phyloP scores from a whole-genome alignment of 2,113 vertebrate genomes.

The Haemorhous mexicanus region DNA sequence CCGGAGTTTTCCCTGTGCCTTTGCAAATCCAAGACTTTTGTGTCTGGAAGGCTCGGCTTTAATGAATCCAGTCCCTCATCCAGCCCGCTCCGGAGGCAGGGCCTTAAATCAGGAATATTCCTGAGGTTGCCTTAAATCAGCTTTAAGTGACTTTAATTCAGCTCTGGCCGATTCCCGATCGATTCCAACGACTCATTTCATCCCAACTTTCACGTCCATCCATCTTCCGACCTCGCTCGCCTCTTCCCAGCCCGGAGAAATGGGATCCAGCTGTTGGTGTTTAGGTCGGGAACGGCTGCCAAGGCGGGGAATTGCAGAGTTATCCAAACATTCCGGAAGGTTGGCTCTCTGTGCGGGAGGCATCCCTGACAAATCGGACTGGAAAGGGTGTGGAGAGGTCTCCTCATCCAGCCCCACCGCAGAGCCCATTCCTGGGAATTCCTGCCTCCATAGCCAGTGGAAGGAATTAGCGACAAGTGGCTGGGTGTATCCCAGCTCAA shows the following conservation, averaged over 20 bases:
- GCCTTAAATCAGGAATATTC: constrained; percentile 14
- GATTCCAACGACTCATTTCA: constrained; percentile 33
- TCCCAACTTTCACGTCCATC: constrained; percentile 37
- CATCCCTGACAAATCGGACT: neutral
- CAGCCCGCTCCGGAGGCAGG: neutral
- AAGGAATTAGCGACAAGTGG: neutral
- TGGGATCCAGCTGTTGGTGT: constrained; percentile 47
- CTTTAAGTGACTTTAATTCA: constrained; percentile 54
- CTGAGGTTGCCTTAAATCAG: constrained; percentile 30
- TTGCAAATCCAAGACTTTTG: neutral
- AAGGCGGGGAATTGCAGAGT: neutral
- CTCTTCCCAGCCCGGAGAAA: constrained; percentile 18
- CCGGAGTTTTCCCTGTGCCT: neutral
- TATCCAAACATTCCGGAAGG: constrained; percentile 14
- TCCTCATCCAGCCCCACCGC: neutral
- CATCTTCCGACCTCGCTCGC: constrained; percentile 25
- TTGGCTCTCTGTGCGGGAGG: neutral
- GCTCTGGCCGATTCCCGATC: neutral
- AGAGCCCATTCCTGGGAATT: neutral
- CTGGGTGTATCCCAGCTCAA: neutral
- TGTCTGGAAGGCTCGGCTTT: neutral
- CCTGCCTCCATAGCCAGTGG: neutral
- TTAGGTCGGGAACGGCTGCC: neutral
- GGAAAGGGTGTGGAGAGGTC: neutral
- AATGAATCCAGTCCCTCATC: neutral